Base-by-base conservation (phyloP, 2,888 invertebrate species). In the Lysandra bellargus region DNA sequence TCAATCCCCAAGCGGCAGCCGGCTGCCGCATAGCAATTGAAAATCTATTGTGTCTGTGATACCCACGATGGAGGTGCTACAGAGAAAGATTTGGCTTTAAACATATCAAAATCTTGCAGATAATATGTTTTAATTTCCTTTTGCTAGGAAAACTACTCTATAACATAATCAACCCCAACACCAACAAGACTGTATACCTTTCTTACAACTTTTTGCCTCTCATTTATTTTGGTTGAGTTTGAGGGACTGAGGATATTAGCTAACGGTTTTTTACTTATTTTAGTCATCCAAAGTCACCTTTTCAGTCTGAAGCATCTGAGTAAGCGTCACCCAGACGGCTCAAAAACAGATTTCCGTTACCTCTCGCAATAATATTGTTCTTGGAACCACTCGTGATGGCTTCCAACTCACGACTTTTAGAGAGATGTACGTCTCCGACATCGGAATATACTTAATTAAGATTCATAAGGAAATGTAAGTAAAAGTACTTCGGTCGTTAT, bases 291-390 rank as follows among this genome's bases (percentile, higher is more conserved):
- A 69, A 69, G 69, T 69, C 69, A 69, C 69, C 69, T 69, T 37
- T 37, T 37, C 69, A 69, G 33, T 69, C 14, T 33, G 23, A 61
- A 61, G 23, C 64, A 69, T 69, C 33, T 69, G 69, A 33, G 12
- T 75, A 23, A 12, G 44, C 75, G 44, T 30, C 49, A 2, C 74
- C 17, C 74, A 49, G 49, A 23, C 44, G 23, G 49, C n/a, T 9
- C 49, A 74, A 7, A 40, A 44, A 74, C 49, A 49, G 44, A 75
- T 30, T 75, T 75, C 75, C 75, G 75, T 49, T 75, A 75, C 30
- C 12, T 23, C 75, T 6, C 9, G 44, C 49, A 12, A 75, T 5
- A 75, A 69, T 69, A 69, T 69, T 69, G 69, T 69, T 37, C 17
- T 69, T 69, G 69, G 69, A 69, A 37, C 33, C 69, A 37, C 2